phyloP scores from a whole-genome alignment of 1,140 invertebrate species.

The Elysia chlorotica region DNA sequence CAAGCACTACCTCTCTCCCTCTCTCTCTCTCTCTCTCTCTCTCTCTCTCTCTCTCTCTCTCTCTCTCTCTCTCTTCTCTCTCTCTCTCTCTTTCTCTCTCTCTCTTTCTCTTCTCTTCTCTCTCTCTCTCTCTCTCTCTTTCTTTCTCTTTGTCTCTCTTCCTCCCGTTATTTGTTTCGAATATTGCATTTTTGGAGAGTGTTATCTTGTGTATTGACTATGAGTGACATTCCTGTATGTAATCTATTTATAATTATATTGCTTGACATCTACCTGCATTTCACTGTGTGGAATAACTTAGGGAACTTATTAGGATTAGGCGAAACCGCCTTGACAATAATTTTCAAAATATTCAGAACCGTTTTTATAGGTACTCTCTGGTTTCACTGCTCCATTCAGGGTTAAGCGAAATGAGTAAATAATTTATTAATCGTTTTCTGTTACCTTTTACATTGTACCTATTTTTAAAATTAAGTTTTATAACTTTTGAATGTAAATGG shows the following conservation, averaged over 20 bases:
- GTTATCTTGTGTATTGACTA: background rate
- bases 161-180: background rate
- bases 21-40: slow-evolving; percentile 12
- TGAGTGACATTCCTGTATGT: background rate
- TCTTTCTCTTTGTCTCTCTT: background rate
- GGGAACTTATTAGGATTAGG: background rate
- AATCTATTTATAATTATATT: background rate
- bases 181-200: background rate
- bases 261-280: background rate
- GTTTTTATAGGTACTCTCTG: too few species aligned
- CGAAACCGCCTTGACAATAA: background rate
- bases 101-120: background rate
- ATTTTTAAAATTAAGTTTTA: too few species aligned
- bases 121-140: background rate
- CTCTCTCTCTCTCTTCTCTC: slow-evolving; percentile 5
- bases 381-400: too few species aligned
- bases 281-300: background rate
- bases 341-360: background rate
- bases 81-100: background rate
- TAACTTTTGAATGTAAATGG: too few species aligned
- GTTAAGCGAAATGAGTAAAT: too few species aligned
- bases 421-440: too few species aligned
- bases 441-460: too few species aligned
- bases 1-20: background rate
- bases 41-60: slow-evolving; percentile 9